Evolutionary conservation across 2,888 invertebrate genomes (phyloP).

Genomic region (Aelia acuminata): DNA sequence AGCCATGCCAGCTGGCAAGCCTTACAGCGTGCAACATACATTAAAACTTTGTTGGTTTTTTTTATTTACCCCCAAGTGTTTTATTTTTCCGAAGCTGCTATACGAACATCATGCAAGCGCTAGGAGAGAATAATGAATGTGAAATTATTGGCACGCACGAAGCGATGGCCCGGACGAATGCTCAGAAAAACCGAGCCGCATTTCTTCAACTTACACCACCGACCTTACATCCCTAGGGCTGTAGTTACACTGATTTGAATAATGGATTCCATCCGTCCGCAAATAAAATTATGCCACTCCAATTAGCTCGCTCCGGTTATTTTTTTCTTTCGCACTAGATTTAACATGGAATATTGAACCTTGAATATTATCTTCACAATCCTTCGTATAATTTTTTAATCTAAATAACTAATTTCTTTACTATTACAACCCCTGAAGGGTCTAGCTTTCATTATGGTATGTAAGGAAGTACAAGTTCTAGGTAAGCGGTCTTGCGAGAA

Average conservation of each 20-base stretch:
- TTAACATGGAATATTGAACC: constrained; percentile 15
- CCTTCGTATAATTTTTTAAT: not conserved
- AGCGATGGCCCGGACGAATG: constrained; percentile 17
- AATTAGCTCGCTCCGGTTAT: constrained; percentile 9
- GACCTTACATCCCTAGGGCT: constrained; percentile 22
- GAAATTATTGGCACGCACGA: constrained; percentile 49
- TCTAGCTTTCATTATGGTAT: no score
- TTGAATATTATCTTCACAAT: no score
- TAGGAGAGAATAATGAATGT: constrained; percentile 46
- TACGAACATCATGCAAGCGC: constrained; percentile 5
- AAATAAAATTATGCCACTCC: constrained; percentile 17
- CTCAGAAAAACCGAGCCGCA: constrained; percentile 8
- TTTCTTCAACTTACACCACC: not conserved
- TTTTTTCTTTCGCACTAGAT: constrained; percentile 24
- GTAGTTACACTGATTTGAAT: constrained; percentile 22
- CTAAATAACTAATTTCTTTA: no score
- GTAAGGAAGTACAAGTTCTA: no score
- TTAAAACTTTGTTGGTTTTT: constrained; percentile 32
- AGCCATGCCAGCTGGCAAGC: constrained; percentile 8
- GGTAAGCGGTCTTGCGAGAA: no score
- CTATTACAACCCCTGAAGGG: no score
- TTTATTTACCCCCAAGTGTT: constrained; percentile 14
- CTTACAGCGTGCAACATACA: constrained; percentile 34
- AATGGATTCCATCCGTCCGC: not conserved
- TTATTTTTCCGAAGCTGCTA: constrained; percentile 4